Percentiles rank a stretch among this genome's conserved stretches.
Conservation (phyloP, 2,113 vertebrate genomes). For the Perca flavescens region DNA sequence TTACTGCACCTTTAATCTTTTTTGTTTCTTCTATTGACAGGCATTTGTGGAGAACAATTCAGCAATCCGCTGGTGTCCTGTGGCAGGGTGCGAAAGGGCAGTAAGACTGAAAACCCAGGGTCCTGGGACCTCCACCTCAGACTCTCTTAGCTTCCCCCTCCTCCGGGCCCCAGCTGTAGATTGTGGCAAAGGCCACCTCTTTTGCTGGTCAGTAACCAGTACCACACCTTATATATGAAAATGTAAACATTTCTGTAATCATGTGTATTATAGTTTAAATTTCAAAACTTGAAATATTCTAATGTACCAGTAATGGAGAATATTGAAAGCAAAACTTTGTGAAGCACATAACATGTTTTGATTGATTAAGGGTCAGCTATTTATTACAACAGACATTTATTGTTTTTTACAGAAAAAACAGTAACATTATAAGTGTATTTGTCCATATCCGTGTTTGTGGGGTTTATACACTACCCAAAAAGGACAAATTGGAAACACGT, state of each 20-base stretch:
- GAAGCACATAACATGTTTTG: neutral
- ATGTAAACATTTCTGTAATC: neutral
- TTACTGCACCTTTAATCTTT: neutral
- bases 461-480: neutral
- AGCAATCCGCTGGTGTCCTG: conserved; percentile 97
- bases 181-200: conserved; percentile 97
- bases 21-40: conserved; percentile 74
- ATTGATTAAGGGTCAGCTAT: neutral
- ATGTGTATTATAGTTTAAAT: neutral
- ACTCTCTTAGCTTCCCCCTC: conserved; percentile 91
- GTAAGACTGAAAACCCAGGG: conserved; percentile 93
- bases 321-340: neutral
- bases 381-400: neutral
- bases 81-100: conserved; percentile 94
- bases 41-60: conserved; percentile 99
- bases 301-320: neutral
- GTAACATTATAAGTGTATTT: neutral
- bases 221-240: neutral
- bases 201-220: conserved; percentile 92
- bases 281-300: neutral
- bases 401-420: conserved; percentile 1
- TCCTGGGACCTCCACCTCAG: conserved; percentile 87
- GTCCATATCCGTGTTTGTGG: neutral
- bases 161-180: conserved; percentile 96
- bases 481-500: neutral